Conservation (phyloP, 2,797 vertebrate species). For the Aphelocoma californica region DNA sequence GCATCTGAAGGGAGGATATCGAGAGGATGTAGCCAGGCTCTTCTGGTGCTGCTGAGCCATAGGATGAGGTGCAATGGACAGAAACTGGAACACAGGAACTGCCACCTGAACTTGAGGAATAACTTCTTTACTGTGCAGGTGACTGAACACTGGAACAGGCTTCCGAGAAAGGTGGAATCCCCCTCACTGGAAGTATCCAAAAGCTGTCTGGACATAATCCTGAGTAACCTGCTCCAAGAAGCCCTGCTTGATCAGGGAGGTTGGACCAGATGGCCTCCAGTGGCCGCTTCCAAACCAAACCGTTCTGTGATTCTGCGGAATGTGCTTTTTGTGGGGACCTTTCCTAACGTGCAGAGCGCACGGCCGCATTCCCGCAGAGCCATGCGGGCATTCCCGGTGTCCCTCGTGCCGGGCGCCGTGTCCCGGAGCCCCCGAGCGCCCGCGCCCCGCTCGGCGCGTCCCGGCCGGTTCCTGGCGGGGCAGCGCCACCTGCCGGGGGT, state of each 20-base stretch:
- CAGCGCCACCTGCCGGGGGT: slow-evolving; percentile 40
- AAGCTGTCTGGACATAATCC: background rate
- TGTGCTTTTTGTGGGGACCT: background rate
- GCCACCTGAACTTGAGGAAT: background rate
- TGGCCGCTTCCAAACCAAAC: background rate
- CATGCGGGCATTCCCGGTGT: background rate
- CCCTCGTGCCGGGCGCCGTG: background rate
- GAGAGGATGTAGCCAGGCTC: background rate
- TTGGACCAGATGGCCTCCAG: background rate
- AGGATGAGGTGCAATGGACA: background rate
- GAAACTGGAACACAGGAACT: background rate
- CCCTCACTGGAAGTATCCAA: background rate
- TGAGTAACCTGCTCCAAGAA: background rate
- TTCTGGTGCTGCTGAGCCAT: background rate
- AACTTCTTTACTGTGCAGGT: background rate
- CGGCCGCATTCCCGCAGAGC: background rate
- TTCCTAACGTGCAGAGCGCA: background rate
- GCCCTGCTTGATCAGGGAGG: too few relatives aligned
- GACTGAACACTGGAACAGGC: background rate
- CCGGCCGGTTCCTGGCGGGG: background rate
- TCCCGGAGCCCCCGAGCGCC: background rate
- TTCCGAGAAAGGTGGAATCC: background rate
- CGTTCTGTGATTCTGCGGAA: background rate
- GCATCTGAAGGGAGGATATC: background rate
- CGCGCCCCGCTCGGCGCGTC: background rate